Conservation (phyloP, 2,888 invertebrate genomes). For the Cephus pulcher region DNA sequence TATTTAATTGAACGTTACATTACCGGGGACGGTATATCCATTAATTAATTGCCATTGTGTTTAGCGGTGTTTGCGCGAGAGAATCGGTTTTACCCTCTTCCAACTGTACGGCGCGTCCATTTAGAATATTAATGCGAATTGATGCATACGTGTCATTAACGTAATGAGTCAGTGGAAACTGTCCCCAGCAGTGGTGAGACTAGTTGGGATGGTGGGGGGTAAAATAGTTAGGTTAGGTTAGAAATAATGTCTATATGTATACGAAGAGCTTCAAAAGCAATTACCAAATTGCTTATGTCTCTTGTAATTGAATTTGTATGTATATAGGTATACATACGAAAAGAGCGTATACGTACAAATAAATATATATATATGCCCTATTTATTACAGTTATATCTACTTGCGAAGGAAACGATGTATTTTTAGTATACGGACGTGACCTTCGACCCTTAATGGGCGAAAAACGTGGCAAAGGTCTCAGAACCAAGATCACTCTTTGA, state of each 20-base stretch:
- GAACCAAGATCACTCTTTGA: constrained; percentile 9
- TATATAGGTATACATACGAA: neutral
- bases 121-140: constrained; percentile 65
- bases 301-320: constrained; percentile 20
- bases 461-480: constrained; percentile 25
- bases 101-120: constrained; percentile 45
- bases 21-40: constrained; percentile 25
- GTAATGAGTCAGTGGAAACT: constrained; percentile 63
- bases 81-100: neutral
- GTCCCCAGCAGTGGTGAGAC: constrained; percentile 30
- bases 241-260: constrained; percentile 34
- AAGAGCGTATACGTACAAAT: neutral
- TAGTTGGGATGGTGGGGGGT: neutral
- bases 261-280: constrained; percentile 62
- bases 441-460: neutral
- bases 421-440: neutral
- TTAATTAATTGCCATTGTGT: constrained; percentile 55
- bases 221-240: constrained; percentile 16
- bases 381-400: neutral
- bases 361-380: constrained; percentile 7
- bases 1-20: constrained; percentile 34
- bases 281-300: constrained; percentile 61
- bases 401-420: neutral
- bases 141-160: constrained; percentile 65
- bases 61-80: constrained; percentile 14